Evolutionary conservation across 2,113 vertebrate genomes (phyloP).

Genomic region (Psophia crepitans): DNA sequence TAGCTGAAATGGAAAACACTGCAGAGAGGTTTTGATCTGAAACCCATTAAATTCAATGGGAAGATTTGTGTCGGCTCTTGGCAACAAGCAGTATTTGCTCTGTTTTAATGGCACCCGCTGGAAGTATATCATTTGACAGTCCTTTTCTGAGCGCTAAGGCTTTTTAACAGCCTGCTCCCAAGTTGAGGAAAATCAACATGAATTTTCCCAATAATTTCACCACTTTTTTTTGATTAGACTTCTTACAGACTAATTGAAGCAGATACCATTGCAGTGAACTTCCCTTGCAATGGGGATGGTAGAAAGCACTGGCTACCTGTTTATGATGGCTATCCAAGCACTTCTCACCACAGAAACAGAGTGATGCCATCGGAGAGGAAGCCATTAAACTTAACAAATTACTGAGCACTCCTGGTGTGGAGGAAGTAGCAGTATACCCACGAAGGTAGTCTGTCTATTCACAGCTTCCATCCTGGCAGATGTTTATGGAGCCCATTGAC

Average conservation of each 20-base stretch:
- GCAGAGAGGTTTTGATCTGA: neutral
- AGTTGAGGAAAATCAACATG: neutral
- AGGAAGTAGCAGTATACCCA: neutral
- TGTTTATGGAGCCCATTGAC: rapidly evolving
- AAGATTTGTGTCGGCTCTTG: neutral
- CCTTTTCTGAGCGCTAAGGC: neutral
- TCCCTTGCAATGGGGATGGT: neutral
- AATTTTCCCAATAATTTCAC: neutral
- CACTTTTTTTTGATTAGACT: neutral
- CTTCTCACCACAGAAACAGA: neutral
- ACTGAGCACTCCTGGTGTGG: neutral
- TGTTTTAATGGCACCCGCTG: neutral
- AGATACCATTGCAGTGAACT: neutral
- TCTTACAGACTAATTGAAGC: neutral
- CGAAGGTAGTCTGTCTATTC: neutral
- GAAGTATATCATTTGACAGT: neutral
- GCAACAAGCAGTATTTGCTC: neutral
- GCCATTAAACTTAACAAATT: neutral
- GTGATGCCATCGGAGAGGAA: neutral
- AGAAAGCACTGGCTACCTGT: neutral
- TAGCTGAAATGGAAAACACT: neutral
- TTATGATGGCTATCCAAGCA: neutral
- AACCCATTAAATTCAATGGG: neutral
- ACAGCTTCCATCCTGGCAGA: neutral
- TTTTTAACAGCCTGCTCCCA: neutral